Conservation (phyloP, 2,888 invertebrate species). For the Megalurothrips usitatus region DNA sequence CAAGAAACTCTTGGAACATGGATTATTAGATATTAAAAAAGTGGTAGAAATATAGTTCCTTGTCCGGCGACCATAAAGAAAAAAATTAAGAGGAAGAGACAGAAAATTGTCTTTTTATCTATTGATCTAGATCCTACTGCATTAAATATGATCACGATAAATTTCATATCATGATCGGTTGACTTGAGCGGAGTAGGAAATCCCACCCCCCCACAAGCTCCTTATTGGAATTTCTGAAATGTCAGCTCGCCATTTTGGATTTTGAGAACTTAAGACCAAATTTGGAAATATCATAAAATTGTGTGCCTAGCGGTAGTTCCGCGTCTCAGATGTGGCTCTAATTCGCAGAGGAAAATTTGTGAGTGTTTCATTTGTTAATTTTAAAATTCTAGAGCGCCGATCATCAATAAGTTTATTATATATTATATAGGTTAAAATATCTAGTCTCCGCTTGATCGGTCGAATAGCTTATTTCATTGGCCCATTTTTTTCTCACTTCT, state of each 20-base stretch:
- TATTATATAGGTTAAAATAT: conserved; percentile 24
- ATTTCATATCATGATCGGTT: conserved; percentile 8
- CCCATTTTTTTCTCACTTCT: neutral
- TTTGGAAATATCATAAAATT: conserved; percentile 3
- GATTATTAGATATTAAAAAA: conserved; percentile 7
- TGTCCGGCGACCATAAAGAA: too few species aligned
- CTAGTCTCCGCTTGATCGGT: conserved; percentile 4
- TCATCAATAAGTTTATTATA: neutral
- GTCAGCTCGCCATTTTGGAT: conserved; percentile 24
- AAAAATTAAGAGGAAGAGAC: neutral
- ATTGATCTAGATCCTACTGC: neutral
- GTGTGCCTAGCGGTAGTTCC: neutral
- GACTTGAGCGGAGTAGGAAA: neutral
- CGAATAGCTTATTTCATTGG: neutral
- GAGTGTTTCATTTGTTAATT: neutral
- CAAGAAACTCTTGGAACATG: neutral
- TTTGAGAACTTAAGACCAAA: conserved; percentile 23
- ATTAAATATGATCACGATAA: neutral
- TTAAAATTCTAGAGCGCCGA: neutral
- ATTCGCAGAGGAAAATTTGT: too few species aligned
- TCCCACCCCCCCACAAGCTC: conserved; percentile 2
- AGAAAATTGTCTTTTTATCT: neutral
- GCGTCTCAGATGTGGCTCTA: too few species aligned
- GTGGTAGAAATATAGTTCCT: neutral
- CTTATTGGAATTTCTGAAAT: conserved; percentile 27